Evolutionary conservation across 2,113 vertebrate genomes (phyloP), one percentile per base, ranked within the genome.

Genomic region (Pelobates fuscus): DNA sequence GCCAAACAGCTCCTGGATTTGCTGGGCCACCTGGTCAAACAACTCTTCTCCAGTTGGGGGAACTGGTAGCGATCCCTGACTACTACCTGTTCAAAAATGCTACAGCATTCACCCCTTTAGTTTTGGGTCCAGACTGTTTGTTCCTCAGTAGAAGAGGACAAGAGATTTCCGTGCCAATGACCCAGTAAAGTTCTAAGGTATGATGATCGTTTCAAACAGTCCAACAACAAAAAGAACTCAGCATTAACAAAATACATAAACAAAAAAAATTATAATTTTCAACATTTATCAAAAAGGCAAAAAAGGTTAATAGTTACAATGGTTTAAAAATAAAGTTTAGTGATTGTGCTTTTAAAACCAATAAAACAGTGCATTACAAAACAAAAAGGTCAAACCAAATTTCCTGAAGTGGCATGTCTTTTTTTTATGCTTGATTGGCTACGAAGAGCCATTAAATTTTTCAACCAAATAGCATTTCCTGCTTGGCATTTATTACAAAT

Each of bases 311-410:
- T 95, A 95, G 93, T 96, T 95, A 97, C 91, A 95, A 98, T 97
- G 96, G 94, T 97, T 98, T 96, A 98, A 88, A 99, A 98, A 98
- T 94, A 98, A 98, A 98, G 94, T 99, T 96, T 98, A 98, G 94
- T 99, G 97, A 98, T 99, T 99, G 96, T 99, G 96, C 95, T 99
- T 99, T 99, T 97, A 96, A 98, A 98, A 98, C 94, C 93, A 98
- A 99, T 92, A 93, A 91, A 95, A 96, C 95, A 99, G 96, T 98
- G 96, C 97, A 99, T 97, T 96, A 96, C 91, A 94, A 84, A 84
- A 86, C 8, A 67, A 84, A 80, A 83, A 91, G 84, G 82, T 87
- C 84, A 90, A 92, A 85, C 80, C 79, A 86, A 89, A 91, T 84
- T 90, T 90, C 89, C 91, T 93, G 94, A 94, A 91, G 94, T 95